A percentile compares a stretch with the other conserved stretches of the same genome.
phyloP scores from a whole-genome alignment of 2,113 vertebrate species.

The Scalopus aquaticus region DNA sequence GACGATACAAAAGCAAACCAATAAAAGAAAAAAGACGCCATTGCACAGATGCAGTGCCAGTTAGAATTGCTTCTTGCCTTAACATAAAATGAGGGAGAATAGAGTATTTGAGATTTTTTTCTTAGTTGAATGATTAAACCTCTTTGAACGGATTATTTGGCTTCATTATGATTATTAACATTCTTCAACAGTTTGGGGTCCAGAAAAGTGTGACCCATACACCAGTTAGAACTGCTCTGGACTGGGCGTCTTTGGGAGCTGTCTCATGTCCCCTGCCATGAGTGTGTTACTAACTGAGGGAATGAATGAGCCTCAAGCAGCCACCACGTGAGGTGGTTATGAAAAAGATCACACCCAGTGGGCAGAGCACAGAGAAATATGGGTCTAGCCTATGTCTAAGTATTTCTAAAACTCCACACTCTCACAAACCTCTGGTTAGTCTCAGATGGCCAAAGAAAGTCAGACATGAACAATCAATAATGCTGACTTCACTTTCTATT shows the following conservation, averaged over 20 bases:
- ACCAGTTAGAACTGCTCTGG: not conserved
- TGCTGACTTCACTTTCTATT: not conserved
- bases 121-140: not conserved
- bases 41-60: not conserved
- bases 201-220: not conserved
- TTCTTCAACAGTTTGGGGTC: not conserved
- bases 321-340: not conserved
- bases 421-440: not conserved
- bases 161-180: not conserved
- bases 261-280: not conserved
- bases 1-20: not conserved
- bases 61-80: not conserved
- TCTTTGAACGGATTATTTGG: constrained; percentile 16
- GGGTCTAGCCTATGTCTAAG: not conserved
- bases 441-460: not conserved
- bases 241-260: not conserved
- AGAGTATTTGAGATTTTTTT: constrained; percentile 16
- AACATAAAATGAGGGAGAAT: not conserved
- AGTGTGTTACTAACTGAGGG: not conserved
- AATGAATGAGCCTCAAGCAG: not conserved
- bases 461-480: not conserved
- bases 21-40: not conserved
- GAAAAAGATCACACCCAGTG: not conserved
- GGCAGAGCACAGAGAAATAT: not conserved
- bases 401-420: not conserved